phyloP scores from a whole-genome alignment of 1,140 invertebrate genomes.

The Drosophila nebulosa region DNA sequence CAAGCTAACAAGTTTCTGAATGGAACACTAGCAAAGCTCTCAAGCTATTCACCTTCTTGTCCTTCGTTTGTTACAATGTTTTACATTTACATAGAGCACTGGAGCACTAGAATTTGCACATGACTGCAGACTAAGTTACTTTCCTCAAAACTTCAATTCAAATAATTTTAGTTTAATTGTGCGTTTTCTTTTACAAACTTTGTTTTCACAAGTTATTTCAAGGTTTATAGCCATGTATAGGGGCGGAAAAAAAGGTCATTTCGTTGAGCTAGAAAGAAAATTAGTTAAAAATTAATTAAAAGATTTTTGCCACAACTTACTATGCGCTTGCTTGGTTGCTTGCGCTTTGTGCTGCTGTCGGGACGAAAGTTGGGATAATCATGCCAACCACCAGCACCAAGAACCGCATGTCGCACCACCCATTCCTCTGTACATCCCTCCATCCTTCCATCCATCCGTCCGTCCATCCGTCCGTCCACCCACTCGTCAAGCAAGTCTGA shows the following conservation, averaged over 20 bases:
- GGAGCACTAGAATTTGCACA: too few relatives aligned
- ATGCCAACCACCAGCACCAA: neutral
- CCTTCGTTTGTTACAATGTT: too few relatives aligned
- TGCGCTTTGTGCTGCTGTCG: neutral
- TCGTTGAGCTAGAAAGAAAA: neutral
- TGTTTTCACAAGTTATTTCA: neutral
- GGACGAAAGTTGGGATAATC: neutral
- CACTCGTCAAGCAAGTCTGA: neutral
- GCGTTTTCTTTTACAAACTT: neutral
- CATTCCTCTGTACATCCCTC: neutral
- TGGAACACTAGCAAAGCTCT: too few relatives aligned
- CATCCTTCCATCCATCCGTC: neutral
- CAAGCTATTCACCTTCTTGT: too few relatives aligned
- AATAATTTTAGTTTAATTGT: neutral
- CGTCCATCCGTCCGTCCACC: neutral
- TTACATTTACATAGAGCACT: too few relatives aligned
- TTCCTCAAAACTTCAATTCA: neutral
- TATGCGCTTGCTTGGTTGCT: neutral
- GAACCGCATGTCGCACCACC: constrained; percentile 31
- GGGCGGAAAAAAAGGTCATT: neutral
- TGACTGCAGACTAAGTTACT: neutral
- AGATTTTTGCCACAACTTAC: neutral
- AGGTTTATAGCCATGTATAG: neutral
- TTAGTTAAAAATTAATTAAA: constrained; percentile 1
- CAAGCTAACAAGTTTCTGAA: too few relatives aligned